phyloP scores from a whole-genome alignment of 2,888 invertebrate genomes.

The Mantis religiosa region DNA sequence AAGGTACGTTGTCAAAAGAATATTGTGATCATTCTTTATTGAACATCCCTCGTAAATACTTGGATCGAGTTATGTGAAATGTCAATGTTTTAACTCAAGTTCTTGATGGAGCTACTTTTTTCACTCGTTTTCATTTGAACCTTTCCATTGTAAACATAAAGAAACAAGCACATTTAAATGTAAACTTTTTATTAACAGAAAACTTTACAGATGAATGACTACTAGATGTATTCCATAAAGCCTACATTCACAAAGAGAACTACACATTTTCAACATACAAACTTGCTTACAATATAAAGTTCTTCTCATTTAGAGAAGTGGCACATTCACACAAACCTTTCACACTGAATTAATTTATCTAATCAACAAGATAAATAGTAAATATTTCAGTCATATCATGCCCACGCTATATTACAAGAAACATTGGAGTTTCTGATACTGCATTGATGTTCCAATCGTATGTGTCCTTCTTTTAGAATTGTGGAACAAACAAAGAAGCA shows the following conservation, averaged over 20 bases:
- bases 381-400: background rate
- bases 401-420: background rate
- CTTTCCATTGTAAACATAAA: background rate
- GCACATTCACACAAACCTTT: background rate
- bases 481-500: background rate
- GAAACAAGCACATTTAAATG: background rate
- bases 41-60: too few species aligned
- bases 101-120: too few species aligned
- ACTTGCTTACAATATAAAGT: background rate
- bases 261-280: background rate
- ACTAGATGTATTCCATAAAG: background rate
- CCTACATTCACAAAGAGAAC: background rate
- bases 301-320: background rate
- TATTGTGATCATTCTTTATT: too few species aligned
- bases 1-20: too few species aligned
- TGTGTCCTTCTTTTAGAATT: background rate
- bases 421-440: background rate
- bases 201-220: background rate
- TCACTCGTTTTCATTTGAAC: too few species aligned
- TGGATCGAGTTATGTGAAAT: too few species aligned
- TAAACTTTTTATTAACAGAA: slow-evolving; percentile 17
- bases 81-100: too few species aligned
- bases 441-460: background rate
- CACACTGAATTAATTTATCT: background rate
- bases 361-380: background rate